Base-by-base conservation (phyloP, 2,113 vertebrate species). In the Carettochelys insculpta region DNA sequence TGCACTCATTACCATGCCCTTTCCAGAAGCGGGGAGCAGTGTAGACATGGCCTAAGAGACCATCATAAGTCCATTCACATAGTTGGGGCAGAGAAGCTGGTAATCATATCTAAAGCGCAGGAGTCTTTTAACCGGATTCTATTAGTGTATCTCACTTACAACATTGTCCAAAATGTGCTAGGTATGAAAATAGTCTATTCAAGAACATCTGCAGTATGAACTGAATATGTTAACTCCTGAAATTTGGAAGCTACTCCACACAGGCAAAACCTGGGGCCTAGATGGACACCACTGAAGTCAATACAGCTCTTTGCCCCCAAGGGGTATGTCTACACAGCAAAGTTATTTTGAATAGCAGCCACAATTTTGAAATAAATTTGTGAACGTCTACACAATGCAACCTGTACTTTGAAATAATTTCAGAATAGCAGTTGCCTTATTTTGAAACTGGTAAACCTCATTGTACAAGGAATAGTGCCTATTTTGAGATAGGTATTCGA, bases 71-170 rank as follows among this genome's bases (percentile, higher is more conserved):
- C 75, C 14, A 77, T 50, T 34, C 8, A 10, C 16, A 11, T 48
- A 10, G 34, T 47, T 48, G 20, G 29, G 45, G 47, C 9, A 48
- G 29, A 34, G 17, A n/a, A 20, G 76, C 13, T 77, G 47, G 45
- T 34, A 52, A 22, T 68, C 22, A 6, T 38, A 53, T 1, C 22
- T 53, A 27, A 87, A 80, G 43, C 58, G 45, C 51, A 85, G 58
- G 71, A 29, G 2, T 61, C 48, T 90, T 41, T 52, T 25, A 8
- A 2, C 5, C 48, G 58, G 5, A 61, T 82, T 68, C 38, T 52
- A 14, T 56, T 41, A 41, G 6, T 0, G 0, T 34, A 43, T 1
- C 9, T 85, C 38, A 17, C 56, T 11, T 38, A 22, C 10, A 47
- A 53, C n/a, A 41, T 17, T 53, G 5, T 45, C 81, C 73, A 58